Percentiles rank a stretch among this genome's conserved stretches.
phyloP scores from a whole-genome alignment of 2,113 vertebrate genomes.

The Perca schrenkii region DNA sequence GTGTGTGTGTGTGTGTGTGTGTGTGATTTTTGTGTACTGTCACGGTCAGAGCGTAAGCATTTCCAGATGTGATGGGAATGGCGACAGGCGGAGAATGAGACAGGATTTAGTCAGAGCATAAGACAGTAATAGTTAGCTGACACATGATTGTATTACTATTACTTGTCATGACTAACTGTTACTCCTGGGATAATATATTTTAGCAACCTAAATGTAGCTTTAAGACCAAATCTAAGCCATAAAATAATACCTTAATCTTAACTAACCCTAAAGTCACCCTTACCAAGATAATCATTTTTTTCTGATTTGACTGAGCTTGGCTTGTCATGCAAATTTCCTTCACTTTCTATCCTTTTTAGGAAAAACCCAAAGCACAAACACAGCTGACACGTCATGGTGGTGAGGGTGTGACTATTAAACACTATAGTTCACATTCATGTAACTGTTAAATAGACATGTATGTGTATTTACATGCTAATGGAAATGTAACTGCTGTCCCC shows the following conservation, averaged over 20 bases:
- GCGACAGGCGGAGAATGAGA: conserved; percentile 23
- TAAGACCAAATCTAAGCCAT: not conserved
- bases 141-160: not conserved
- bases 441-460: not conserved
- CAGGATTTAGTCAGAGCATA: conserved; percentile 23
- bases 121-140: conserved; percentile 30
- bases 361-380: not conserved
- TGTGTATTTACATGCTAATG: not conserved
- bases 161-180: not conserved
- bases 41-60: conserved; percentile 45
- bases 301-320: not conserved
- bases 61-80: conserved; percentile 74
- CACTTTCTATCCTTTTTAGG: conserved; percentile 8
- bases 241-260: not conserved
- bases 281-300: not conserved
- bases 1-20: conserved; percentile 45
- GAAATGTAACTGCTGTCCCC: not conserved
- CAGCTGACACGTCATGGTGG: not conserved
- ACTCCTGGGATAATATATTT: not conserved
- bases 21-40: conserved; percentile 35
- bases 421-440: not conserved
- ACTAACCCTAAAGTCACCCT: not conserved
- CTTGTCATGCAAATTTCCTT: not conserved
- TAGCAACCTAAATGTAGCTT: not conserved
- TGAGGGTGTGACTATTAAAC: not conserved